Evolutionary conservation across 2,797 vertebrate genomes (phyloP).

Genomic region (Bradypodion pumilum): DNA sequence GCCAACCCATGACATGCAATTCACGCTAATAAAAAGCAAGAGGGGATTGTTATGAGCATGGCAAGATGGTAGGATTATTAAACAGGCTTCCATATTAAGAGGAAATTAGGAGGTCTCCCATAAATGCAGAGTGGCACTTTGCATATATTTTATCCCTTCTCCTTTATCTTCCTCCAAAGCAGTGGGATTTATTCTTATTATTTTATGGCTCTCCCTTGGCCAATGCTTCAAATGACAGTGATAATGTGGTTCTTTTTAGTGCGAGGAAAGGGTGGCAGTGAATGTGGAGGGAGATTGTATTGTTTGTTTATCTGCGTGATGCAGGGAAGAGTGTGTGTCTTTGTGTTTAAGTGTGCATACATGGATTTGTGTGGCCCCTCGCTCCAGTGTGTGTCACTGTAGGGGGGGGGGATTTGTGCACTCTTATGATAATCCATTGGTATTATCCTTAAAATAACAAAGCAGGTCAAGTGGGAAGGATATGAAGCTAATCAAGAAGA

Average conservation of each 20-base stretch:
- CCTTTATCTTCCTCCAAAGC: not conserved
- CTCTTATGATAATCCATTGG: not conserved
- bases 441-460: not conserved
- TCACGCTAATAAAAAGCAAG: slow-evolving; percentile 32
- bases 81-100: not conserved
- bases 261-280: not conserved
- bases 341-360: not conserved
- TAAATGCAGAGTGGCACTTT: not conserved
- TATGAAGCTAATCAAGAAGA: not conserved
- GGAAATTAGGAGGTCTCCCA: not conserved
- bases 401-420: too few species aligned
- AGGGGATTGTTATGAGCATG: not conserved
- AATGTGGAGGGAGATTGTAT: not conserved
- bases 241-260: not conserved
- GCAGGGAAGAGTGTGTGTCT: not conserved
- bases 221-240: accelerated
- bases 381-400: not conserved
- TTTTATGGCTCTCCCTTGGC: not conserved
- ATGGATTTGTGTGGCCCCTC: not conserved
- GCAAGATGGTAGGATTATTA: not conserved
- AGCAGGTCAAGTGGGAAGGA: not conserved
- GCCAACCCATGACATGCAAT: accelerated
- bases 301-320: not conserved
- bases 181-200: not conserved
- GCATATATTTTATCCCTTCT: not conserved